Evolutionary conservation across 2,888 invertebrate genomes (phyloP), one percentile per base, ranked within the genome.

Genomic region (Drosophila anceps): DNA sequence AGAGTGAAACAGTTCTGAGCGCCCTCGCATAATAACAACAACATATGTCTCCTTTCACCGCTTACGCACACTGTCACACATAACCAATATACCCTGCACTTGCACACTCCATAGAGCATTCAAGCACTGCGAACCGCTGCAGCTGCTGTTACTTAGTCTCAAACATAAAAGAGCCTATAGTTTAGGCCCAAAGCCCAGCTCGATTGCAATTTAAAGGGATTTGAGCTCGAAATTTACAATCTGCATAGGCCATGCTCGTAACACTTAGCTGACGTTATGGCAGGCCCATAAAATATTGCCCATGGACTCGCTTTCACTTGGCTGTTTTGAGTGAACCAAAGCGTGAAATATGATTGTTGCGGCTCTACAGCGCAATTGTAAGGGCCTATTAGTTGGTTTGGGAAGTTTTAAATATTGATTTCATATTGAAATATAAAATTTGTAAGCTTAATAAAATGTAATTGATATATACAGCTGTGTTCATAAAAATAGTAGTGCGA

Each of bases 321-420:
- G 35, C 58, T 76, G 64, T 72, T 84, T 73, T 74, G 79, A 60
- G 70, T 79, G 88, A 81, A 84, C 69, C 81, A 81, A 84, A 81
- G 88, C 90, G 86, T 90, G 88, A 88, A 86, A 86, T 86, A 90
- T 86, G 88, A 88, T 90, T 86, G 83, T 75, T 75, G 50, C 3
- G 71, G 73, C 88, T 66, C 73, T 85, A 61, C 76, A 39, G 1
- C 0, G 1, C 0, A 6, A 12, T 12, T 4, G 8, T 0, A 4
- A 20, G 43, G 61, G 71, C 46, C 48, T 81, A 70, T 75, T 20
- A 41, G 58, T 20, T 43, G 39, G 1, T 8, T n/a, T n/a, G 15
- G 15, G 15, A 15, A 37, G 6, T 37, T 35, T 24, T 24, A 4
- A 24, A 24, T 24, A 24, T 24, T 24, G 4, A 24, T 24, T 24